Evolutionary conservation across 2,113 vertebrate species (phyloP).

Genomic region (Cisticola juncidis): DNA sequence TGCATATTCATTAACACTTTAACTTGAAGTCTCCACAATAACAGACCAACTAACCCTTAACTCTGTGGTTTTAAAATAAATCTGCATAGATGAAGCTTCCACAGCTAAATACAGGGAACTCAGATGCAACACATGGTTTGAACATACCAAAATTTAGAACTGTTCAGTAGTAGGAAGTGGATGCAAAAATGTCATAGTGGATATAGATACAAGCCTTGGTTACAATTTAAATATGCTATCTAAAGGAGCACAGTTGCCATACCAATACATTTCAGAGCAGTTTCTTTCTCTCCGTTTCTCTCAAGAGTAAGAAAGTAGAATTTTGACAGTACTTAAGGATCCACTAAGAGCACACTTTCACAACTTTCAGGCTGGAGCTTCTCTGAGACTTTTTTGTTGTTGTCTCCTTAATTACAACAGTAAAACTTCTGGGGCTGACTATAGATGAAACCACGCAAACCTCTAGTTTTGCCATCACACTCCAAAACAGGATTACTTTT

Average conservation of each 20-base stretch:
- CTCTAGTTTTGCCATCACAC: neutral
- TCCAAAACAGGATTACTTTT: neutral
- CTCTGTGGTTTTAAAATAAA: neutral
- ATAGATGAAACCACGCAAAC: neutral
- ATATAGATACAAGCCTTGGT: neutral
- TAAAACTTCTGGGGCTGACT: neutral
- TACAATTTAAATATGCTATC: neutral
- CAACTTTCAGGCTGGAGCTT: neutral
- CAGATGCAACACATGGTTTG: neutral
- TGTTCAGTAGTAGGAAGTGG: neutral
- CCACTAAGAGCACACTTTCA: neutral
- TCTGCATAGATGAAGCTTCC: neutral
- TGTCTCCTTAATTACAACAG: neutral
- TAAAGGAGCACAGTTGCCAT: neutral
- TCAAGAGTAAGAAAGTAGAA: neutral
- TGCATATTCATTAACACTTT: neutral
- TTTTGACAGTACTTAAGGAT: neutral
- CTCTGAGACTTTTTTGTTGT: neutral
- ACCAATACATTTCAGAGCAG: neutral
- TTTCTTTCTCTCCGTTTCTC: neutral
- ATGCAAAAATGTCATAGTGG: neutral
- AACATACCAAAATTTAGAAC: neutral
- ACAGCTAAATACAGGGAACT: neutral
- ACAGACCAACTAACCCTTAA: neutral
- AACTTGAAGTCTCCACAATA: neutral